These are phyloP conservation scores for Calypte anna DNA, from an alignment of 2,113 vertebrate species.

Conservation along the genomic window DNA sequence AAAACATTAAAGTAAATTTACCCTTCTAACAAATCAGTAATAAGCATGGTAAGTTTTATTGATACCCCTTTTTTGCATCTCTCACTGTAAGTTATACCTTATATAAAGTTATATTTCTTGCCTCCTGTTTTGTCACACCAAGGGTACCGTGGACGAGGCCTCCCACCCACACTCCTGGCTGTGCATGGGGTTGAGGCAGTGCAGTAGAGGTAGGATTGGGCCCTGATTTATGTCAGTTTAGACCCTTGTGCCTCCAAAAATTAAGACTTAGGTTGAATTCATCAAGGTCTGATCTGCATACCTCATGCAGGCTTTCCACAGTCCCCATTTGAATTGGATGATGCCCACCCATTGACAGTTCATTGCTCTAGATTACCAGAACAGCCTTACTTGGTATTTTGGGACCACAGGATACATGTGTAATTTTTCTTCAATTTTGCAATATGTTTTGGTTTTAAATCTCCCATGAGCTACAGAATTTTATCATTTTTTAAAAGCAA, in stretches of 20 bases:
- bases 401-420: not conserved
- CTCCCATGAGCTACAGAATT: not conserved
- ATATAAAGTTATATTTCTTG: not conserved
- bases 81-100: not conserved
- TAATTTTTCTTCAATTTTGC: not conserved
- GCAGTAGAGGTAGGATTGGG: not conserved
- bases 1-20: not conserved
- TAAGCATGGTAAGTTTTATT: not conserved
- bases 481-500: not conserved
- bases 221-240: not conserved
- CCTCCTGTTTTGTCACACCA: not conserved
- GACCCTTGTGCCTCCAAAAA: not conserved
- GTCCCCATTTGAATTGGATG: not conserved
- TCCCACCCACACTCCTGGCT: not conserved
- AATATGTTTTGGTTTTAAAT: not conserved
- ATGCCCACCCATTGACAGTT: not conserved
- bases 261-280: not conserved
- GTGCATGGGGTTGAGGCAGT: accelerated
- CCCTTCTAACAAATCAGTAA: not conserved
- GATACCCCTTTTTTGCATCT: not conserved
- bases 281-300: not conserved
- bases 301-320: not conserved
- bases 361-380: not conserved
- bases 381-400: not conserved
- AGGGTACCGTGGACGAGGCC: not conserved